Evolutionary conservation across 2,888 invertebrate species (phyloP), one percentile per base, ranked within the genome.

Genomic region (Dynastes grantii): DNA sequence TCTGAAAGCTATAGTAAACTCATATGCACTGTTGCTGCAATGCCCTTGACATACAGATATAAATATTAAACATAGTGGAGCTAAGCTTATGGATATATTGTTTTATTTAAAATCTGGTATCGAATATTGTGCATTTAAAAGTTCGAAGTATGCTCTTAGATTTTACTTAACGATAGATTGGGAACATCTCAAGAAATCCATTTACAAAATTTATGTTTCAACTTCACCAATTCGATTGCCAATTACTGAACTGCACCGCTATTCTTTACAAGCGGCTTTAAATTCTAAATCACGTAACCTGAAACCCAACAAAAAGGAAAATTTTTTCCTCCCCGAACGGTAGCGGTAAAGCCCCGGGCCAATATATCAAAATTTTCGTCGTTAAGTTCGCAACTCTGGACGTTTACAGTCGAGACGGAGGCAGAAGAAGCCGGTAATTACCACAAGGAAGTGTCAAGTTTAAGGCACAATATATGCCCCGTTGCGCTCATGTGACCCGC

Each of bases 361-460:
- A 27, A 63, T 63, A 63, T 27, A 63, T 63, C 63, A 63, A 63
- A 63, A 67, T 67, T 67, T 67, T 67, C 67, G 49, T 45, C 67
- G 67, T 67, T 27, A 49, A 22, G 45, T 32, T 22, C 67, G 49
- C 55, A 22, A 58, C 16, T 55, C 67, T 67, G 16, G 67, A 67
- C 22, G 45, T 8, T n/a, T 45, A 45, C 9, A 45, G 45, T 45
- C 45, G 45, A 45, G n/a, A 37, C 8, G 37, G 0, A 3, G 51
- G 32, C 22, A 51, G 51, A 61, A 53, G 64, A 63, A 51, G 40
- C 73, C 53, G 63, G 77, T 77, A 79, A 79, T 77, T 77, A 73
- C 77, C 73, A 79, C 77, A 67, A 79, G 79, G 79, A 79, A 79
- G 77, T 73, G 79, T 77, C 78, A 78, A 70, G 71, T 77, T 71